Evolutionary conservation across 2,113 vertebrate genomes (phyloP).

Genomic region (Rafetus swinhoei): DNA sequence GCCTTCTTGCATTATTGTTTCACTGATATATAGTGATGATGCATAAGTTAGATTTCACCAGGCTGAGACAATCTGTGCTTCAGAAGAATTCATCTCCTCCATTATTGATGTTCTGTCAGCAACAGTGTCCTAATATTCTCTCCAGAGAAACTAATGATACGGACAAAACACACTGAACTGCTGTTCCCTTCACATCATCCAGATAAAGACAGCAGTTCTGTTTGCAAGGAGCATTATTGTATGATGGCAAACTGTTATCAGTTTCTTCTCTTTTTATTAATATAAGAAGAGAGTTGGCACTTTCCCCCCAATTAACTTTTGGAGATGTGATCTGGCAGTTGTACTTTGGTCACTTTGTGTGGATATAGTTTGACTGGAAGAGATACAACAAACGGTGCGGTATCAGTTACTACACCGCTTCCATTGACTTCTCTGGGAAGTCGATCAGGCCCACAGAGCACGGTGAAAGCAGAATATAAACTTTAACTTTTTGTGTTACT

Average conservation of each 20-base stretch:
- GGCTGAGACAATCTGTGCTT: constrained; percentile 23
- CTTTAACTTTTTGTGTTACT: neutral
- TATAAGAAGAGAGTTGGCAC: constrained; percentile 18
- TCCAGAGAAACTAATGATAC: constrained; percentile 35
- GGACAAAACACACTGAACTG: constrained; percentile 45
- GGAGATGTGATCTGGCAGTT: neutral
- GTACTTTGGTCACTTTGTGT: neutral
- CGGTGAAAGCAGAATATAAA: neutral
- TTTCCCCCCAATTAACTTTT: neutral
- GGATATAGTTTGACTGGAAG: neutral
- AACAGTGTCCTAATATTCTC: constrained; percentile 23
- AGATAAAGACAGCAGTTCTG: constrained; percentile 30
- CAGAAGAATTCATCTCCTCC: constrained; percentile 14
- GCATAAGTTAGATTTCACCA: neutral
- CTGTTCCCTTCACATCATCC: constrained; percentile 5
- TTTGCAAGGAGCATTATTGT: neutral
- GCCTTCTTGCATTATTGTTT: constrained; percentile 1
- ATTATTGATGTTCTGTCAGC: constrained; percentile 18
- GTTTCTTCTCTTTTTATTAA: constrained; percentile 14
- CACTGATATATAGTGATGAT: neutral
- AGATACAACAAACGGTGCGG: neutral
- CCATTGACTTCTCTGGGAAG: neutral
- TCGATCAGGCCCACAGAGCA: neutral
- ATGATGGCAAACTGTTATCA: constrained; percentile 38
- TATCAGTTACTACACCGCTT: neutral